Conservation (phyloP, 2,113 vertebrate genomes). For the Thinocorus orbignyianus region DNA sequence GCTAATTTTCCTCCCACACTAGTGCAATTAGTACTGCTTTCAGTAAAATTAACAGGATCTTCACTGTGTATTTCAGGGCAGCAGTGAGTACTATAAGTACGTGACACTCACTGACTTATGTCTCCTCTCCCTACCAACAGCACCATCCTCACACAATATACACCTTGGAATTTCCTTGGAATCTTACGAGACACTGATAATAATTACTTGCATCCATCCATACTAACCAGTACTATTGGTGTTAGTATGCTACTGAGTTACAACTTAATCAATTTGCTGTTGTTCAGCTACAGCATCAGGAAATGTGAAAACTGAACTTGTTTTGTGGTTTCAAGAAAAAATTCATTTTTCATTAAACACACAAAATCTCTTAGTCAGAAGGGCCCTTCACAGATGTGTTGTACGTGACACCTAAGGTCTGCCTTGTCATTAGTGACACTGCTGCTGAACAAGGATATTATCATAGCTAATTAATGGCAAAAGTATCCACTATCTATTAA, state of each 20-base stretch:
- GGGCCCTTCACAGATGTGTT: neutral
- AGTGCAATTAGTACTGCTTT: neutral
- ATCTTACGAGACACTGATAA: neutral
- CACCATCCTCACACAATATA: neutral
- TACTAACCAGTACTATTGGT: neutral
- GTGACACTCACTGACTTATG: rapidly evolving
- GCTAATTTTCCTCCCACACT: neutral
- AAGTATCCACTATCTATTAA: constrained; percentile 3
- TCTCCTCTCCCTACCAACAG: neutral
- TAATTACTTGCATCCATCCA: neutral
- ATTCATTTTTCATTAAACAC: neutral
- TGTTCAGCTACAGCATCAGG: rapidly evolving
- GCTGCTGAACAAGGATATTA: neutral
- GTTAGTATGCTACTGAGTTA: neutral
- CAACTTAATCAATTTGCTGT: neutral
- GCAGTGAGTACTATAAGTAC: neutral
- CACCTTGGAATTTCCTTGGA: neutral
- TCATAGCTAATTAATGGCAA: neutral
- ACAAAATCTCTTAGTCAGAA: neutral
- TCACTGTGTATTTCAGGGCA: neutral
- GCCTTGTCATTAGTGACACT: neutral
- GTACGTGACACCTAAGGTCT: neutral
- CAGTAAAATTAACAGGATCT: constrained; percentile 17
- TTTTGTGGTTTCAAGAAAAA: neutral
- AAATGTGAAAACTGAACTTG: neutral